A percentile compares a stretch with the other conserved stretches of the same genome.
Conservation (phyloP, 2,888 invertebrate genomes). For the Yponomeuta cagnagella region DNA sequence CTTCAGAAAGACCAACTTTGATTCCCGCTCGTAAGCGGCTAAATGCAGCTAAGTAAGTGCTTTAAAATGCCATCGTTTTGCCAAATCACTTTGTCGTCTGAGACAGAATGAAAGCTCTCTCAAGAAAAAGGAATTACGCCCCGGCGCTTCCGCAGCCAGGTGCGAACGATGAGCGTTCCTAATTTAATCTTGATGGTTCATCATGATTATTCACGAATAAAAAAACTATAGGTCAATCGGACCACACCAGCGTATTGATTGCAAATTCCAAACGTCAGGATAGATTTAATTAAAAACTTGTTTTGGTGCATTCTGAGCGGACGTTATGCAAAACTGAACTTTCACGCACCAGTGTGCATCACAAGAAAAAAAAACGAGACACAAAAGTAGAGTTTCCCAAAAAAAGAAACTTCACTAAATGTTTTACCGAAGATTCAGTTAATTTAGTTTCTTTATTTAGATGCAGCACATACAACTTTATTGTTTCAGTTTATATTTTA, state of each 20-base stretch:
- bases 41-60: not conserved
- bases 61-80: not conserved
- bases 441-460: too few relatives aligned
- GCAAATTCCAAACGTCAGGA: not conserved
- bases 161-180: conserved; percentile 31
- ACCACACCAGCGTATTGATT: not conserved
- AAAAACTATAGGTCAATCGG: not conserved
- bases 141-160: conserved; percentile 35
- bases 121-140: conserved; percentile 11
- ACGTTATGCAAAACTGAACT: not conserved
- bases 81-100: conserved; percentile 1
- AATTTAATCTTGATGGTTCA: conserved; percentile 60
- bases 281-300: not conserved
- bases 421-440: too few relatives aligned
- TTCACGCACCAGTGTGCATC: too few relatives aligned
- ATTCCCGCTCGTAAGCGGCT: not conserved
- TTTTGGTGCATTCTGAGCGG: not conserved
- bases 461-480: too few relatives aligned
- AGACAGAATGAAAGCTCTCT: not conserved
- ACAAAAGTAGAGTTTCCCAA: too few relatives aligned
- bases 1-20: not conserved
- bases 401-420: too few relatives aligned
- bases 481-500: too few relatives aligned
- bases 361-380: too few relatives aligned
- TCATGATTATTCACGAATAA: conserved; percentile 26